Conservation (phyloP, 2,888 invertebrate genomes). For the Agonopterix subpropinquella region DNA sequence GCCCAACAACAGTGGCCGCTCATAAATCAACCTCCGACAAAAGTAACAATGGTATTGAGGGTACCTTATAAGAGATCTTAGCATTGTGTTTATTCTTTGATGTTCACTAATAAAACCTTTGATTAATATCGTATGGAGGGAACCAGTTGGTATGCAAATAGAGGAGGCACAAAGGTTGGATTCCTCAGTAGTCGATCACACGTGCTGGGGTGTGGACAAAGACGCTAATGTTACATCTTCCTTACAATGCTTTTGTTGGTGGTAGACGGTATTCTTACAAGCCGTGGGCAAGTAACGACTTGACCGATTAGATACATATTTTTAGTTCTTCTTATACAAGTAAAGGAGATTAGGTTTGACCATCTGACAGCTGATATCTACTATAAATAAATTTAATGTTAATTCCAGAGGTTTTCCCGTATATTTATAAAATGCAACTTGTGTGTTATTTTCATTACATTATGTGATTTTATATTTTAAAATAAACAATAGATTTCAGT, state of each 20-base stretch:
- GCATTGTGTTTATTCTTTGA: slow-evolving; percentile 73
- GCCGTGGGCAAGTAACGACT: slow-evolving; percentile 20
- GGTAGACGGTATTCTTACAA: slow-evolving; percentile 38
- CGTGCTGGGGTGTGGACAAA: slow-evolving; percentile 62
- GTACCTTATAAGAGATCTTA: slow-evolving; percentile 76
- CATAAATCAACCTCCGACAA: slow-evolving; percentile 75
- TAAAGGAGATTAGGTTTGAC: too few relatives aligned
- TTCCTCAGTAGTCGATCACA: slow-evolving; percentile 65
- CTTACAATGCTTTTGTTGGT: slow-evolving; percentile 54
- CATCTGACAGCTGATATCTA: too few relatives aligned
- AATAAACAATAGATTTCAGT: too few relatives aligned
- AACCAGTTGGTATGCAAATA: slow-evolving; percentile 75
- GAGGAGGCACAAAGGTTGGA: slow-evolving; percentile 51
- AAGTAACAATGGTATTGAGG: slow-evolving; percentile 75
- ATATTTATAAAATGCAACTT: too few relatives aligned
- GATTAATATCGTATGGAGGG: slow-evolving; percentile 74
- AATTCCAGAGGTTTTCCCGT: too few relatives aligned
- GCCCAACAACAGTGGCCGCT: slow-evolving; percentile 73
- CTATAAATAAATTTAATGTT: too few relatives aligned
- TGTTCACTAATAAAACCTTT: slow-evolving; percentile 76
- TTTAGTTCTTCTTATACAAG: too few relatives aligned
- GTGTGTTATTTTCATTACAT: too few relatives aligned
- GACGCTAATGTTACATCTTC: slow-evolving; percentile 61
- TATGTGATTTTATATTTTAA: too few relatives aligned
- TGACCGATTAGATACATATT: slow-evolving; percentile 21